Base-by-base conservation (phyloP, 1,140 invertebrate species). In the Zaprionus ornatus region DNA sequence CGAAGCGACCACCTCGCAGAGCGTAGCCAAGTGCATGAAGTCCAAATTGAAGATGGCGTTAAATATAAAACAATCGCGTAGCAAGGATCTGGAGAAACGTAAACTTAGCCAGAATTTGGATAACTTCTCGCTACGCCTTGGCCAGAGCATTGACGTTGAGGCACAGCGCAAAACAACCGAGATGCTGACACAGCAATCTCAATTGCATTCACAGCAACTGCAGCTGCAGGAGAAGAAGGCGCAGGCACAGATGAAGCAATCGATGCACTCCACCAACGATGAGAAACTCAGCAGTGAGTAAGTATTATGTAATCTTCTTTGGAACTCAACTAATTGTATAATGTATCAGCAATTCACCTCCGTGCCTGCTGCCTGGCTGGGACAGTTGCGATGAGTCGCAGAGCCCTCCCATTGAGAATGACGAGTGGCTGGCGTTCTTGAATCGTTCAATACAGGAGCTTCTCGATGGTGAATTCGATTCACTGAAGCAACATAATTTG, bases 401-500 rank as follows among this genome's bases (percentile, higher is more conserved):
- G 75, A 94, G 94, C 56, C 93, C 94, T 37, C 95, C 95, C 6
- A 96, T 97, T 59, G 96, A 97, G 93, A 95, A 96, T 74, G 96
- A 97, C 72, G 97, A 97, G 92, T 97, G 97, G 97, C 94, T 97
- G 90, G 94, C 95, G 59, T 95, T 97, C 93, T 74, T 97, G 4
- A 95, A 96, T 82, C 94, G 94, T 45, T 95, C 95, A 56, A 95
- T 95, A 79, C 94, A 94, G 83, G 95, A 96, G 92, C 94, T 97
- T 1, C 95, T 97, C 92, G 95, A 95, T 45, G 96, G 96, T 0
- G 96, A 97, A 91, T 94, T 96, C 2, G 95, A 95, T 69, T 96
- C 95, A 2, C 92, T 97, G 1, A 94, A 95, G 15, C 95, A 97
- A 82, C 93, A 95, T 27, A 96, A 96, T 90, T 95, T 96, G 84